These are phyloP conservation scores for Clinocottus analis DNA, from an alignment of 2,113 vertebrate species.

Conservation along the genomic window DNA sequence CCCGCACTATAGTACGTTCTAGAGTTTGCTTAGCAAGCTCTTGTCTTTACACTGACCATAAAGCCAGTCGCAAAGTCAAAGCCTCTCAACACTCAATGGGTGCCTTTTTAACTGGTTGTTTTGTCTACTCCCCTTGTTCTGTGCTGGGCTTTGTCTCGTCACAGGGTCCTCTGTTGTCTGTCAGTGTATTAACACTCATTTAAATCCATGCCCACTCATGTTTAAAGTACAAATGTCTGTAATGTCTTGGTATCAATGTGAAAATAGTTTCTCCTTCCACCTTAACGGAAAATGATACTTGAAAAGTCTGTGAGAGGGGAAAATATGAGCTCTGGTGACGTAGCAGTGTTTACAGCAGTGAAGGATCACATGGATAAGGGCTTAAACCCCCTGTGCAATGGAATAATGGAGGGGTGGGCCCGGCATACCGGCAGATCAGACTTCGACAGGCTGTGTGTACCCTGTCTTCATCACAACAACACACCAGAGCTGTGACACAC, in stretches of 20 bases:
- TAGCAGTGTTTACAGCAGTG: conserved; percentile 46
- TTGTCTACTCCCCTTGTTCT: conserved; percentile 40
- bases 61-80: conserved; percentile 64
- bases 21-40: conserved; percentile 65
- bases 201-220: background rate
- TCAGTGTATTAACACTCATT: conserved; percentile 9
- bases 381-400: conserved; percentile 45
- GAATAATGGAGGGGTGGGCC: conserved; percentile 39
- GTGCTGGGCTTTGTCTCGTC: conserved; percentile 50
- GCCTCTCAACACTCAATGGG: conserved; percentile 48
- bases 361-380: conserved; percentile 54
- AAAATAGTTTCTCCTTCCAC: background rate
- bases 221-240: conserved; percentile 7
- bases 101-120: conserved; percentile 39
- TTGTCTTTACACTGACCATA: conserved; percentile 56
- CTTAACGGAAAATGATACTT: background rate
- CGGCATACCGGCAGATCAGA: conserved; percentile 57
- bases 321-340: conserved; percentile 46
- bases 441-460: conserved; percentile 45
- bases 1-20: conserved; percentile 64
- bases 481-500: conserved; percentile 9
- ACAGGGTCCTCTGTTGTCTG: conserved; percentile 39
- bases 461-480: conserved; percentile 63
- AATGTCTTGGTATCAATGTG: background rate
- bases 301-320: conserved; percentile 2